Percentiles rank a stretch among this genome's conserved stretches.
These are phyloP conservation scores for Bubo blakistoni DNA, from an alignment of 2,113 vertebrate genomes.

Conservation along the genomic window DNA sequence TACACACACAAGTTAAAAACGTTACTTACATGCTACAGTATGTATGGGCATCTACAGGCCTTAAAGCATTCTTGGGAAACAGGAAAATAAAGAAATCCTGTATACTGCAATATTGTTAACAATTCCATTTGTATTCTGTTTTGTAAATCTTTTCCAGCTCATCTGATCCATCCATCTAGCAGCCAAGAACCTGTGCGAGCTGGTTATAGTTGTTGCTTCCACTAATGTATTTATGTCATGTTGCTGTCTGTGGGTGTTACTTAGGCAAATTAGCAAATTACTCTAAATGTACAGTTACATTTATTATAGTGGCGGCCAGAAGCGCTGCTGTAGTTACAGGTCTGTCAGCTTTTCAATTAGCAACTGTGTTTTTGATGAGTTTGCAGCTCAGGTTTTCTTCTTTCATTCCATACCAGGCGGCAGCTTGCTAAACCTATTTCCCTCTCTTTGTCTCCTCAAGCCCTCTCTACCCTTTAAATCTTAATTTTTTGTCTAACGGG, in stretches of 20 bases:
- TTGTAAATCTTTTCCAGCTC: conserved; percentile 28
- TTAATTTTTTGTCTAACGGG: neutral
- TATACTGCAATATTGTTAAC: neutral
- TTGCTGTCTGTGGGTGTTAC: conserved; percentile 64
- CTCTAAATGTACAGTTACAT: conserved; percentile 54
- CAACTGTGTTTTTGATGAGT: conserved; percentile 47
- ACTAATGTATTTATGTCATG: conserved; percentile 55
- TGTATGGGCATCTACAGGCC: neutral
- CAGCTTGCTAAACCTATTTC: neutral
- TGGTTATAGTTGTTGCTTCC: conserved; percentile 36
- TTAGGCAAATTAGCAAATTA: conserved; percentile 72
- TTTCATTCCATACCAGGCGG: neutral
- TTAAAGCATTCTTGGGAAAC: neutral
- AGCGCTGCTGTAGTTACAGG: conserved; percentile 20
- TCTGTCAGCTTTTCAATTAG: conserved; percentile 51
- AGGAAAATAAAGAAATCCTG: neutral
- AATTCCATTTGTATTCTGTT: neutral
- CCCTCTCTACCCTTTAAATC: neutral
- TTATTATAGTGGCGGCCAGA: conserved; percentile 32
- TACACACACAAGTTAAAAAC: neutral
- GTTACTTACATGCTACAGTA: neutral
- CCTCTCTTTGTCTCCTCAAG: neutral
- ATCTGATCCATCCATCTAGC: conserved; percentile 27
- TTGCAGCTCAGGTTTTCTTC: neutral
- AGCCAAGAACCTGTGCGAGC: neutral